Evolutionary conservation across 1,140 invertebrate genomes (phyloP).

Genomic region (Nilaparvata lugens): DNA sequence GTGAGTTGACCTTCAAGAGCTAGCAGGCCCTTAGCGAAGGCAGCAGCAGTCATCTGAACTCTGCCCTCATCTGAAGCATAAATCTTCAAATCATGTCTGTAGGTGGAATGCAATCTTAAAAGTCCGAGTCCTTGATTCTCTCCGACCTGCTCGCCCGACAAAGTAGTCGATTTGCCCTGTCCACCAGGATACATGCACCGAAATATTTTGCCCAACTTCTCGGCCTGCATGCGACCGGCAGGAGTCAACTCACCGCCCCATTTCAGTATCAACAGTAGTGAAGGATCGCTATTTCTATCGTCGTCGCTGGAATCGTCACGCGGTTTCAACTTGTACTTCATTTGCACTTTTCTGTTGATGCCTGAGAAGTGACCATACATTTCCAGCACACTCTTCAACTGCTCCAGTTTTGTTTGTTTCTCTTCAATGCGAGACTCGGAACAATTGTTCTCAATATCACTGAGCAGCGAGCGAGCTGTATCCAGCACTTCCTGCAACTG

Average conservation of each 20-base stretch:
- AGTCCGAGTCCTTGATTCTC: constrained; percentile 81
- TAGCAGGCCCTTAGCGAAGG: constrained; percentile 95
- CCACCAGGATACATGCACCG: neutral
- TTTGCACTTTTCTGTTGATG: neutral
- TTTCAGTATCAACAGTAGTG: neutral
- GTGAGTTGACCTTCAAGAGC: constrained; percentile 97
- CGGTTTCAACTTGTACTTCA: neutral
- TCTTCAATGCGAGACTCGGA: constrained; percentile 91
- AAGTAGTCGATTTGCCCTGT: constrained; percentile 43
- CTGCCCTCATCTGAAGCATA: constrained; percentile 98
- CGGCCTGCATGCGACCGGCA: neutral
- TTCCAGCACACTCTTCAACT: constrained; percentile 95
- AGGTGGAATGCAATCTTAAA: constrained; percentile 92
- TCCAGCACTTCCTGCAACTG: constrained; percentile 96
- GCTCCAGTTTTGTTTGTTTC: constrained; percentile 92
- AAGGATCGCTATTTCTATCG: neutral
- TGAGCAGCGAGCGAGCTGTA: constrained; percentile 78
- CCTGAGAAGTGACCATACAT: constrained; percentile 58
- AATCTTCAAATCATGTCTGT: constrained; percentile 97
- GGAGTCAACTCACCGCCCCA: neutral
- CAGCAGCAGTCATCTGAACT: constrained; percentile 99
- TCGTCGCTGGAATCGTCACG: neutral
- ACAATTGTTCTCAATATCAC: constrained; percentile 75
- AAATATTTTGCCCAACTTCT: neutral
- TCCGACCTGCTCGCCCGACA: constrained; percentile 73